Evolutionary conservation across 64 coral and sea anemone genomes (phyloP), one percentile per base, ranked within the genome.

Genomic region (Actinia tenebrosa): DNA sequence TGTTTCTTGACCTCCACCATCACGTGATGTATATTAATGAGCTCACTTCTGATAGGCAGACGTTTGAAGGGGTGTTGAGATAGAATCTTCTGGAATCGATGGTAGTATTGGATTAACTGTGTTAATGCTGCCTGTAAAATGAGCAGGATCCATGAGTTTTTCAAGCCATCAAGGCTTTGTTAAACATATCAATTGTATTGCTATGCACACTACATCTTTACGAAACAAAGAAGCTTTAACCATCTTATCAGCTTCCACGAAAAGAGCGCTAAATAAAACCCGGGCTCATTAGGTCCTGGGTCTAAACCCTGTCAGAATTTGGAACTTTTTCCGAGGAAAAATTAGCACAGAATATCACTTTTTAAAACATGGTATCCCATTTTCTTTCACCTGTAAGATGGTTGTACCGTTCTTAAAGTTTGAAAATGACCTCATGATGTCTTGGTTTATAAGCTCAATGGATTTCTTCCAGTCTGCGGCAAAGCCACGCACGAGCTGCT

Each of bases 1-100:
- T 98, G 96, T 93, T 98, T 98, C 69, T 98, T 98, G 85, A 98
- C 96, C 53, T 98, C 96, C 7, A 98, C 96, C 96, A 98, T 98
- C 3, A 98, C 96, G 30, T 98, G 96, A 84, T 98, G 96, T 47
- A 98, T 98, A 78, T 98, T 98, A 17, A 98, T 98, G 42, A 98
- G 91, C 71, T 98, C 96, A 60, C 96, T 98, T n/a, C 96, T 80
- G 59, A 98, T 94, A 27, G 96, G 90, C n/a, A 98, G 90, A 16
- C 93, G 88, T 61, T 98, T 98, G 86, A 95, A 98, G 42, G 96
- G 96, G 71, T 94, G 96, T 52, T 98, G 96, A 46, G 96, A 98
- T 7, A 98, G 88, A 58, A 98, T 94, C 83, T 98, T 98, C 75
- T 98, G 96, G 89, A 98, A 98, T 61, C 96, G 86, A 84, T 98